Base-by-base conservation (phyloP, 2,888 invertebrate genomes). In the Coleophora deauratella region DNA sequence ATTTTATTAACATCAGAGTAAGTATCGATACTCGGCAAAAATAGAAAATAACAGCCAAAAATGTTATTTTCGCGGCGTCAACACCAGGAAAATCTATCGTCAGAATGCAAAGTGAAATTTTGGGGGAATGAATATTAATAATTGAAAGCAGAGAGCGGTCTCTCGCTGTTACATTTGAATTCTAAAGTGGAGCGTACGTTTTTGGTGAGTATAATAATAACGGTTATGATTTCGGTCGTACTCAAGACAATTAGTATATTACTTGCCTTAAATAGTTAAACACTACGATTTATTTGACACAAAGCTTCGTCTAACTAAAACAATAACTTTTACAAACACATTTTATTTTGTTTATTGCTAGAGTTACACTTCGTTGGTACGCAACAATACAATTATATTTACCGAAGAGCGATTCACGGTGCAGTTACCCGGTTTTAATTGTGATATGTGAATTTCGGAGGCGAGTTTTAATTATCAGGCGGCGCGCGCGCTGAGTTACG, bases 391-490 rank as follows among this genome's bases (percentile, higher is more conserved):
- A 45, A 59, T 62, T 60, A 57, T 58, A 66, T 74, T 76, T 69
- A 70, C 67, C 63, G 54, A 57, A 62, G 62, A 68, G 59, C 66
- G 65, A 62, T 61, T 62, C 75, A 57, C 72, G 70, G 71, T 72
- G 73, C 69, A 72, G 64, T 66, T 72, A 66, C 70, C 64, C 62
- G 66, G 68, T 79, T 79, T 80, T 81, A 86, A 86, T 86, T 82
- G 84, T 81, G 79, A 81, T 80, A 84, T 84, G 85, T 81, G 84
- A 78, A 82, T 80, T 78, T 81, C 74, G 72, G 77, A 67, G 76
- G 71, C 75, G 86, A 86, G 85, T 86, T 86, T 86, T 86, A 86
- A 86, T 86, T 86, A 86, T 81, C 79, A 72, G 72, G 69, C 78
- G 80, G 82, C 81, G 79, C 75, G 80, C 68, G 67, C 67, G 73